phyloP scores from a whole-genome alignment of 2,888 invertebrate genomes.

The Drosophila phalerata region DNA sequence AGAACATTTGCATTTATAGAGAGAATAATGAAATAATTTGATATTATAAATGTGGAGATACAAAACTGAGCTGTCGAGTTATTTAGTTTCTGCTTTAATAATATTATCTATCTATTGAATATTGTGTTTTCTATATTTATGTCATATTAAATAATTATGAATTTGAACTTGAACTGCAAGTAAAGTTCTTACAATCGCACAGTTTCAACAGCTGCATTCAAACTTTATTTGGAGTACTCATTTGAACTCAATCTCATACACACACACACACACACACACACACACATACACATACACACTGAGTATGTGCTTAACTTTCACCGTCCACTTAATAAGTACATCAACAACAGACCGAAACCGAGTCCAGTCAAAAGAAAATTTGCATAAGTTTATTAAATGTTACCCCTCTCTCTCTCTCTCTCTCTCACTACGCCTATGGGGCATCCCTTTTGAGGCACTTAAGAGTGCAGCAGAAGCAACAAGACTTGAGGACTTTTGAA shows the following conservation, averaged over 20 bases:
- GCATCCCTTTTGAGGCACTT: slow-evolving; percentile 31
- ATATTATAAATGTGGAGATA: too few relatives aligned
- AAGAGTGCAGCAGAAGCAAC: slow-evolving; percentile 45
- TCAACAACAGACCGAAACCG: slow-evolving; percentile 49
- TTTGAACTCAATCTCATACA: slow-evolving; percentile 5
- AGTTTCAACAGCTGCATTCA: slow-evolving; percentile 18
- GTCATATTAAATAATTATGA: not conserved
- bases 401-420: not conserved
- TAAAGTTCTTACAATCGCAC: not conserved
- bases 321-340: slow-evolving; percentile 52
- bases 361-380: slow-evolving; percentile 58
- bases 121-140: too few relatives aligned
- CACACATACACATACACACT: too few relatives aligned
- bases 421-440: slow-evolving; percentile 25
- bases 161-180: not conserved
- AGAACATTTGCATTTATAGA: too few relatives aligned
- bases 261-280: slow-evolving; percentile 1
- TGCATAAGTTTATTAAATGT: slow-evolving; percentile 67
- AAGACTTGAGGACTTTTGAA: slow-evolving; percentile 46
- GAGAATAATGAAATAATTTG: too few relatives aligned
- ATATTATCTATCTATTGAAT: too few relatives aligned
- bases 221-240: slow-evolving; percentile 31
- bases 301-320: slow-evolving; percentile 40
- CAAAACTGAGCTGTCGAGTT: too few relatives aligned
- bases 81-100: too few relatives aligned